Percentiles rank a stretch among this genome's conserved stretches.
Conservation (phyloP, 1,140 invertebrate genomes). For the Drosophila persimilis region DNA sequence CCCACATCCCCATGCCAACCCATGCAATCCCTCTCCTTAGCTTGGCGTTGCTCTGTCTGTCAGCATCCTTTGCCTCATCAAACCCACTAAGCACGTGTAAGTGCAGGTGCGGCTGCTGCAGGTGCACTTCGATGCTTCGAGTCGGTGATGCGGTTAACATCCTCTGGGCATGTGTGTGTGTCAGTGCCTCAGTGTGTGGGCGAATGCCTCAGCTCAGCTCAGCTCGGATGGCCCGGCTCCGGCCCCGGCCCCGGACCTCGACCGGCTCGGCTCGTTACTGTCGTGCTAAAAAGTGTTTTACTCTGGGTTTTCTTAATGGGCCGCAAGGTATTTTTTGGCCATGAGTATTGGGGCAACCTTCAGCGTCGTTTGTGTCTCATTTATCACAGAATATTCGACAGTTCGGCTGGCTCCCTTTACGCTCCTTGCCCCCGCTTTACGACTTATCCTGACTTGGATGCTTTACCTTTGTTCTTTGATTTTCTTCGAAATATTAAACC, state of each 20-base stretch:
- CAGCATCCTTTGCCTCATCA: constrained; percentile 65
- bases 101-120: constrained; percentile 45
- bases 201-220: background rate
- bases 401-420: constrained; percentile 30
- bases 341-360: constrained; percentile 28
- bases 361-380: constrained; percentile 51
- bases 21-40: background rate
- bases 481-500: constrained; percentile 19
- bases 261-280: constrained; percentile 45
- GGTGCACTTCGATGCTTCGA: constrained; percentile 20
- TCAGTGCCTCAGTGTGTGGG: background rate
- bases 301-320: constrained; percentile 35
- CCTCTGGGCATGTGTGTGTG: constrained; percentile 8
- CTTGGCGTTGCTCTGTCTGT: constrained; percentile 15
- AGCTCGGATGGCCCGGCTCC: background rate
- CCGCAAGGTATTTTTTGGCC: constrained; percentile 26
- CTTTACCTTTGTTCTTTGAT: constrained; percentile 38
- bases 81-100: constrained; percentile 68
- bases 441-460: constrained; percentile 33
- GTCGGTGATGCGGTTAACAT: constrained; percentile 48
- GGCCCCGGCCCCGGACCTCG: background rate
- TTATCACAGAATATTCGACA: constrained; percentile 70
- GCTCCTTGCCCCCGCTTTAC: constrained; percentile 20
- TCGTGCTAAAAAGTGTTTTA: constrained; percentile 58
- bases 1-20: no score